Base-by-base conservation (phyloP, 2,797 vertebrate species). In the Peromyscus attwateri region DNA sequence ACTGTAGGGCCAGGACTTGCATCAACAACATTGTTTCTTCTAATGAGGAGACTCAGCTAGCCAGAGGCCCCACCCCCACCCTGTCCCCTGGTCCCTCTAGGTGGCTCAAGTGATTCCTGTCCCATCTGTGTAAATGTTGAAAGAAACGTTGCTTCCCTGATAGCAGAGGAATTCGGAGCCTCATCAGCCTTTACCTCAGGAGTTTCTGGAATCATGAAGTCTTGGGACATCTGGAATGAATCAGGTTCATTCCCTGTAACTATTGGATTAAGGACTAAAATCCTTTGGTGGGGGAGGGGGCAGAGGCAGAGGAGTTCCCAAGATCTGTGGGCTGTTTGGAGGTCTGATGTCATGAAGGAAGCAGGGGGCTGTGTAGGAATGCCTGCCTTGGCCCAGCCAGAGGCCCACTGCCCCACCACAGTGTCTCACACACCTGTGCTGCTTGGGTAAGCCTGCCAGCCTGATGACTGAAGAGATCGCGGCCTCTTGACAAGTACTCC, bases 221-320 rank as follows among this genome's bases (percentile, higher is more conserved):
- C 94, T 94, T 8, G 37, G 55, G 76, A 97, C 98, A 98, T 98
- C 98, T 99, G 98, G 98, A 99, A 98, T 73, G 7, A 96, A 98
- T 98, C 97, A 98, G 95, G 97, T 93, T 95, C 91, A 85, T 95
- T 96, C 87, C 71, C 89, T 91, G 94, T 27, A 96, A 98, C 91
- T 95, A 97, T 96, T 96, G 97, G 97, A 97, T 97, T 93, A 97
- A 97, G 90, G 89, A 95, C 89, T 95, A 95, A 95, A 97, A 94
- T 89, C 89, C 96, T 89, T 91, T 25, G 7, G 75, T 43, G 94
- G 19, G 60, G 52, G 52, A 27, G 10, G 40, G 57, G 37, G 1
- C 55, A 11, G 55, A 96, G 93, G 43, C 91, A 89, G 66, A 89
- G 97, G 97, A 97, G 95, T 89, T 97, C 95, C 96, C 89, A 60